phyloP scores from a whole-genome alignment of 2,113 vertebrate genomes.

The Psammodynastes pulverulentus region DNA sequence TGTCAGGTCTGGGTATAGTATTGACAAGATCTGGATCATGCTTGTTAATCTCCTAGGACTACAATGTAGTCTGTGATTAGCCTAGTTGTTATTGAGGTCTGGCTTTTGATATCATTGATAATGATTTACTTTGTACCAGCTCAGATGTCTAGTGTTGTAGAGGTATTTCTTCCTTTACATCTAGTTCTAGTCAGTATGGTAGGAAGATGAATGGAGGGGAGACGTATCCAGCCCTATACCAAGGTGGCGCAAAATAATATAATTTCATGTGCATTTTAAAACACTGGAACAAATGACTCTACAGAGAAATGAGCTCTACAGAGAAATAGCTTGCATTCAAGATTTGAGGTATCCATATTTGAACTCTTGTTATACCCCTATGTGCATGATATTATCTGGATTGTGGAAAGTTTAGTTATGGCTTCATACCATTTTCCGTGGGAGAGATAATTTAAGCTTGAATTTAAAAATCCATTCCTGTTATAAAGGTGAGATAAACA shows the following conservation, averaged over 20 bases:
- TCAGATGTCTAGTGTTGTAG: neutral
- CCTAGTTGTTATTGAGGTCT: neutral
- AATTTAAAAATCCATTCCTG: neutral
- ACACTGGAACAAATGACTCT: neutral
- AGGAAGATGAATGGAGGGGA: neutral
- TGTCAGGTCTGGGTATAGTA: neutral
- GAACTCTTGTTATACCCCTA: neutral
- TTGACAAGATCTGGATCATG: neutral
- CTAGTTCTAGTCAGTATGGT: neutral
- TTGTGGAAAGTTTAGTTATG: neutral
- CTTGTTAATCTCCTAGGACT: neutral
- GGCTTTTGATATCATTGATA: neutral
- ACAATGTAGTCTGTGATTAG: neutral
- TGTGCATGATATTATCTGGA: neutral
- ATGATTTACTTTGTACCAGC: neutral
- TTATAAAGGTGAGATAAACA: neutral
- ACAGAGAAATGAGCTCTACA: neutral
- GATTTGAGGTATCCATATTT: neutral
- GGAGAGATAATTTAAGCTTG: neutral
- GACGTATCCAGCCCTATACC: neutral
- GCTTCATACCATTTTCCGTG: neutral
- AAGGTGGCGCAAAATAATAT: neutral
- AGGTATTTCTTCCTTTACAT: neutral
- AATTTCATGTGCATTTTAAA: neutral
- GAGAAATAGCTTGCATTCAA: neutral